Evolutionary conservation across 2,113 vertebrate species (phyloP), one percentile per base, ranked within the genome.

Genomic region (Aramus guarauna): DNA sequence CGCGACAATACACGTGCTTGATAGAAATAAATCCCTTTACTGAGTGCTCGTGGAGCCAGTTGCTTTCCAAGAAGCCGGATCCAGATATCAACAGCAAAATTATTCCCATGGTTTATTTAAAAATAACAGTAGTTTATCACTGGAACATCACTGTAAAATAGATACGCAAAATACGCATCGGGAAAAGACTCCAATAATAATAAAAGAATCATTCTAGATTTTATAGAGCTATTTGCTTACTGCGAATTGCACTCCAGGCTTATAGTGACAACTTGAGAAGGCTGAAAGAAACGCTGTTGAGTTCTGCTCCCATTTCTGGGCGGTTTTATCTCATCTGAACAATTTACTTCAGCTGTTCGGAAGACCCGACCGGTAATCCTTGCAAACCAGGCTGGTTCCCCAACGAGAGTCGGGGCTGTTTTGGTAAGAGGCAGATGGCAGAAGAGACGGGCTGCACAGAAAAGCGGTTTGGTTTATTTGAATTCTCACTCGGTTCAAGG

Each of bases 381-480:
- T 5, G 48, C 10, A 34, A 81, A 8, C 43, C 64, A 47, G 41
- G 74, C 63, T 22, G 50, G 67, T 12, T 90, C 91, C 72, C 76
- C 79, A 32, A 9, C 41, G 23, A 68, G 11, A 23, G 71, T 50
- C 12, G 1, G 62, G 77, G 85, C 69, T 63, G 88, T 48, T 78
- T 32, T 19, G 91, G 87, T n/a, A 69, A 71, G 85, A 58, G 9
- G 2, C 81, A 91, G 75, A 43, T 43, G 64, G 89, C 76, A 94
- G 97, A 88, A 88, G 88, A 68, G 62, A 27, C 72, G 75, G 91
- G 94, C 90, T 72, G 94, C 41, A 80, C 69, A 18, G 88, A 87
- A 93, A 92, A 67, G 81, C 26, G n/a, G 20, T 77, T 75, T 29
- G 86, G 97, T 98, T 98, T 98, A 98, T 98, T 98, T 98, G 97